phyloP scores from a whole-genome alignment of 2,797 vertebrate species.

The Lepidocolaptes lacrymiger region DNA sequence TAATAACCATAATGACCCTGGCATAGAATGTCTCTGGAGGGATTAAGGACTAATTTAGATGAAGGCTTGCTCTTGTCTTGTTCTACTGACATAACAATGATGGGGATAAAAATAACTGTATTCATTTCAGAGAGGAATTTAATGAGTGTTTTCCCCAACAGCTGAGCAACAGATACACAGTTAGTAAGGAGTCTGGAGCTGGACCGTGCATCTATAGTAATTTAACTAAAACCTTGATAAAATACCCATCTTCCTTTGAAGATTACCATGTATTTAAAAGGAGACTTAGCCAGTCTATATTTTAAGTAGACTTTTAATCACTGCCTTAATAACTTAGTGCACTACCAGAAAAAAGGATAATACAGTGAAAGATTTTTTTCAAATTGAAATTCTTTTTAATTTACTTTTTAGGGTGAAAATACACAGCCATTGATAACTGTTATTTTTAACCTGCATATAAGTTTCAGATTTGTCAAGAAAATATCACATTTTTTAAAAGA shows the following conservation, averaged over 20 bases:
- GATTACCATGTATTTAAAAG: background rate
- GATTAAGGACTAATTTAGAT: background rate
- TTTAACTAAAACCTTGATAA: background rate
- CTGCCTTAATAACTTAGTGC: background rate
- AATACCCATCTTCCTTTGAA: background rate
- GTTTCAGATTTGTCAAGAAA: background rate
- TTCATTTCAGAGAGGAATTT: background rate
- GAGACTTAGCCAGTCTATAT: background rate
- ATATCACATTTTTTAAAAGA: background rate
- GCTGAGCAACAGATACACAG: background rate
- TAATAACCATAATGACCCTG: background rate
- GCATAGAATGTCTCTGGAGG: background rate
- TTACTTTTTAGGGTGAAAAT: background rate
- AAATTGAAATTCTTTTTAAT: background rate
- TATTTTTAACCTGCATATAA: background rate
- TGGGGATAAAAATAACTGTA: background rate
- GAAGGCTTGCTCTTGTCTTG: background rate
- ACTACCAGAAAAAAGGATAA: background rate
- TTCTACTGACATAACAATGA: background rate
- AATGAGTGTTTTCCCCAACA: fast-evolving
- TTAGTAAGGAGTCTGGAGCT: background rate
- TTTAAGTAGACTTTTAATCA: background rate
- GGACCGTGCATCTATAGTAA: background rate
- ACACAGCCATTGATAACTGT: background rate
- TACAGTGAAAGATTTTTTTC: background rate